Evolutionary conservation across 2,113 vertebrate species (phyloP).

Genomic region (Rhinoderma darwinii): DNA sequence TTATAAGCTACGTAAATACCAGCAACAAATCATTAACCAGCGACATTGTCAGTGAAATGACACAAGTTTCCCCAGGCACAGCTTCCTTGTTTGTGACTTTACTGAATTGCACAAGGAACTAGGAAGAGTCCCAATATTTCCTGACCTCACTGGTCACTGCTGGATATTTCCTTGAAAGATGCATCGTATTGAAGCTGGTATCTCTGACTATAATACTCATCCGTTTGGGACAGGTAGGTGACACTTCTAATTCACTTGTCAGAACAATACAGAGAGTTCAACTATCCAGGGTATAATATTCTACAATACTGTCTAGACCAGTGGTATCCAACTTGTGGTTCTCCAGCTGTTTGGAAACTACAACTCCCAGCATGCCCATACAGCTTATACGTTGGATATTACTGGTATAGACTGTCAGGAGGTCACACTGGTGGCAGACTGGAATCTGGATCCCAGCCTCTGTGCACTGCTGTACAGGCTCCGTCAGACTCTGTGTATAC

Average conservation of each 20-base stretch:
- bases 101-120: not conserved
- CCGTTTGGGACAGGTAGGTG: conserved; percentile 43
- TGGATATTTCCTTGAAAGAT: conserved; percentile 3
- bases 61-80: not conserved
- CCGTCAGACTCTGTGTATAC: too few species aligned
- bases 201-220: not conserved
- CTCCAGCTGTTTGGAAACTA: not conserved
- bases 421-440: not conserved
- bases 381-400: not conserved
- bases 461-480: too few species aligned
- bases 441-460: too few species aligned
- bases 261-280: not conserved
- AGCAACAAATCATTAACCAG: conserved; percentile 39
- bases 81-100: conserved; percentile 26
- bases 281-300: not conserved
- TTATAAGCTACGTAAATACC: conserved; percentile 24
- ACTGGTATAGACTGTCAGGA: not conserved
- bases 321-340: not conserved
- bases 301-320: not conserved
- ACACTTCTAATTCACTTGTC: not conserved
- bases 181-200: conserved; percentile 6
- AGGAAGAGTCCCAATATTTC: not conserved
- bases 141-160: not conserved
- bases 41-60: not conserved
- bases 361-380: not conserved